Conservation (phyloP, 2,797 vertebrate species). For the Siniperca scherzeri region DNA sequence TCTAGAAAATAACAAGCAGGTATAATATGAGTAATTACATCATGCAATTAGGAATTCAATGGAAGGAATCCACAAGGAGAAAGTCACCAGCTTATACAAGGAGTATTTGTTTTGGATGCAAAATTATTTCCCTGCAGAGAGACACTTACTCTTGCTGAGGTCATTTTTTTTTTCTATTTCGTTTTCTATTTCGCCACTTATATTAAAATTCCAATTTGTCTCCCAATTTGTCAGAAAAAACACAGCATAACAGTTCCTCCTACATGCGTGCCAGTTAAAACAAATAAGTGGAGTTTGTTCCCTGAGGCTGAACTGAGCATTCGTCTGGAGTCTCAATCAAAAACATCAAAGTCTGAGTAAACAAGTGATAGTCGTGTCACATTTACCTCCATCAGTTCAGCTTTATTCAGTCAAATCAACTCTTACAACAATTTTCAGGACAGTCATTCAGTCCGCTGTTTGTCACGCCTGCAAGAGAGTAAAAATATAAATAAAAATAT, state of each 20-base stretch:
- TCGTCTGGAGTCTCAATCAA: constrained; percentile 22
- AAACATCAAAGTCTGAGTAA: constrained; percentile 2
- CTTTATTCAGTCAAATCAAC: constrained; percentile 10
- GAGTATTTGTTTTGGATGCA: constrained; percentile 17
- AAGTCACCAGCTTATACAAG: neutral
- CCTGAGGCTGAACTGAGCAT: constrained; percentile 15
- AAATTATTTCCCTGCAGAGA: constrained; percentile 3
- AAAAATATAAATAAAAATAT: neutral
- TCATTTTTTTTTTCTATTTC: neutral
- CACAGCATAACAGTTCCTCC: constrained; percentile 14
- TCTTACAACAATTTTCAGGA: neutral
- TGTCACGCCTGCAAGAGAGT: neutral
- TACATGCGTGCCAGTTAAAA: neutral
- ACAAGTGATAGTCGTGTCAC: constrained; percentile 3
- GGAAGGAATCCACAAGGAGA: constrained; percentile 19
- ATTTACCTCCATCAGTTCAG: neutral
- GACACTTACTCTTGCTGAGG: neutral
- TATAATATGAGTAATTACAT: constrained; percentile 58
- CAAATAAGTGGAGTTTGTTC: constrained; percentile 1
- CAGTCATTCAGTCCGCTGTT: neutral
- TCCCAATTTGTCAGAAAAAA: constrained; percentile 33
- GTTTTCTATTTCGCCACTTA: neutral
- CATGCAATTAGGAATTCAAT: constrained; percentile 49
- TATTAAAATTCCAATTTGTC: constrained; percentile 28
- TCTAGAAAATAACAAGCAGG: constrained; percentile 58